Evolutionary conservation across 2,888 invertebrate species (phyloP).

Genomic region (Cosmorhoe ocellata): DNA sequence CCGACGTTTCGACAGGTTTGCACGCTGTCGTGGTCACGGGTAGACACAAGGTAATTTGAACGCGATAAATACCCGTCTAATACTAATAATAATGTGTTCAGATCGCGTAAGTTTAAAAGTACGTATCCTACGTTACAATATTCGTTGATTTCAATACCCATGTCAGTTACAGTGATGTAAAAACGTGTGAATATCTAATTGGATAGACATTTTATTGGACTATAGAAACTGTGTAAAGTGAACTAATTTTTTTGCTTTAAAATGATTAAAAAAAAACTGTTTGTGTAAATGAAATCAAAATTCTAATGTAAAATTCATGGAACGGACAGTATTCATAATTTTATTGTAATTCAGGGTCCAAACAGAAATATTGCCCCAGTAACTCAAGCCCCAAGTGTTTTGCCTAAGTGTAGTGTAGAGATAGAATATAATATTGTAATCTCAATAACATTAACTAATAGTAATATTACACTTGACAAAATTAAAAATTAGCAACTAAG

Average conservation of each 20-base stretch:
- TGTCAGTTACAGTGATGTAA: neutral
- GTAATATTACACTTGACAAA: neutral
- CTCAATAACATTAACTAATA: constrained; percentile 3
- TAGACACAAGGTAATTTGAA: too few species aligned
- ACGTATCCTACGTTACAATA: neutral
- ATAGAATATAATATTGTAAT: neutral
- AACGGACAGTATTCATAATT: constrained; percentile 1
- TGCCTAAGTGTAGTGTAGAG: neutral
- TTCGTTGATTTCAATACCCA: neutral
- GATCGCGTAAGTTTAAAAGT: too few species aligned
- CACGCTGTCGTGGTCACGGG: too few species aligned
- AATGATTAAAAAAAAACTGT: neutral
- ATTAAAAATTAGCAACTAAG: constrained; percentile 11
- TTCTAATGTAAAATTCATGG: too few species aligned
- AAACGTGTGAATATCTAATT: constrained; percentile 4
- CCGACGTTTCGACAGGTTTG: too few species aligned
- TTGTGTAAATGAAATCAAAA: neutral
- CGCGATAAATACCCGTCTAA: too few species aligned
- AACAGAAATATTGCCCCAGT: constrained; percentile 22
- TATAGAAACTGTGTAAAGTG: constrained; percentile 4
- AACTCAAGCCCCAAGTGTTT: constrained; percentile 21
- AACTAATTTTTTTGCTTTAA: constrained; percentile 6
- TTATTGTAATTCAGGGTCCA: constrained; percentile 25
- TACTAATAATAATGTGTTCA: too few species aligned
- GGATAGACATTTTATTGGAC: constrained; percentile 7